Conservation (phyloP, 2,888 invertebrate genomes). For the Spilarctia lutea region DNA sequence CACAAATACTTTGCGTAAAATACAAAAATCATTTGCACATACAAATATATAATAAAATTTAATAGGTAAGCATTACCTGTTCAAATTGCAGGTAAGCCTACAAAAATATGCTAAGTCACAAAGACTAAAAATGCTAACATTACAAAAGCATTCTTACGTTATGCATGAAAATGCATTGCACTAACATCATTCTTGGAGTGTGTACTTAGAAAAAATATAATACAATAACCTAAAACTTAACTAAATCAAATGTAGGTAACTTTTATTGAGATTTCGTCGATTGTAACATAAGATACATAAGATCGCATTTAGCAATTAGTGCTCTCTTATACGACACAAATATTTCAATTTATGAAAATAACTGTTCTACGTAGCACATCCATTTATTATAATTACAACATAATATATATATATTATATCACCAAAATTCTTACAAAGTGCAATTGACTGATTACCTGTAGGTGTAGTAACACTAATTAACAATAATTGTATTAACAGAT, state of each 20-base stretch:
- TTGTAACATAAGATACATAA: constrained; percentile 27
- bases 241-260: constrained; percentile 54
- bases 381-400: constrained; percentile 6
- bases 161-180: constrained; percentile 39
- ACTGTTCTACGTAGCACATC: constrained; percentile 24
- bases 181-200: constrained; percentile 36
- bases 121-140: constrained; percentile 47
- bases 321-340: constrained; percentile 2
- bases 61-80: constrained; percentile 17
- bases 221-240: constrained; percentile 51
- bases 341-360: constrained; percentile 14
- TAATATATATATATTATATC: constrained; percentile 25
- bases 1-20: constrained; percentile 47
- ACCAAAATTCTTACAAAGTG: constrained; percentile 38
- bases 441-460: constrained; percentile 57
- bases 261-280: constrained; percentile 56
- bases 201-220: constrained; percentile 51
- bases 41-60: constrained; percentile 26
- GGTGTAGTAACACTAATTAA: constrained; percentile 35
- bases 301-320: constrained; percentile 19
- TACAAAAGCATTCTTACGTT: constrained; percentile 28
- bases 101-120: constrained; percentile 33
- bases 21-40: constrained; percentile 46
- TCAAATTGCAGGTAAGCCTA: constrained; percentile 11
- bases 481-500: constrained; percentile 23